Percentiles rank a stretch among this genome's conserved stretches.
Evolutionary conservation across 2,888 invertebrate species (phyloP).

Genomic region (Plebejus argus): DNA sequence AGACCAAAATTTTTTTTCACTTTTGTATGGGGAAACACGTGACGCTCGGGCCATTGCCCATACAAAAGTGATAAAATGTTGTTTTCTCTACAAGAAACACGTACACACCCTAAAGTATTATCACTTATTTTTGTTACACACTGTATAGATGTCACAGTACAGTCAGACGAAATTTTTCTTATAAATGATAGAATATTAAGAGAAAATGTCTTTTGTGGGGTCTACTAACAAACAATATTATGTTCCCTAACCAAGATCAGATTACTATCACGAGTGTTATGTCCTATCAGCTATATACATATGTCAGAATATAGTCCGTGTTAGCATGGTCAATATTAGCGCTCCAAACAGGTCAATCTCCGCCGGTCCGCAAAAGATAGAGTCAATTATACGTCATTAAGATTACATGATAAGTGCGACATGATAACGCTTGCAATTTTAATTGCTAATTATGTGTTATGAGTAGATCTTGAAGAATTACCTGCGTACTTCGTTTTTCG

Average conservation of each 20-base stretch:
- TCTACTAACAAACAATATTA: too few species aligned
- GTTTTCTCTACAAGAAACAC: too few species aligned
- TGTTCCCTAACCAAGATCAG: neutral
- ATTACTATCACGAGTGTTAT: neutral
- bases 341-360: constrained; percentile 70
- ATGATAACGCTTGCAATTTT: constrained; percentile 43
- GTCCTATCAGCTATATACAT: neutral
- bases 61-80: too few species aligned
- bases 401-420: constrained; percentile 62
- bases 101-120: too few species aligned
- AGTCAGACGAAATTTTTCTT: too few species aligned
- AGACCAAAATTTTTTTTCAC: too few species aligned
- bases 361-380: constrained; percentile 68
- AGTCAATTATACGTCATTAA: constrained; percentile 63
- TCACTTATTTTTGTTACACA: too few species aligned
- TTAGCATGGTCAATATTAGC: constrained; percentile 62
- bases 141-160: too few species aligned
- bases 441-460: neutral
- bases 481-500: neutral
- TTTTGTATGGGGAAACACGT: too few species aligned
- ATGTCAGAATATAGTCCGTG: neutral
- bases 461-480: neutral
- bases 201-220: too few species aligned
- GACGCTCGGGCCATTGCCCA: too few species aligned
- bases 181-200: too few species aligned